phyloP scores from a whole-genome alignment of 2,888 invertebrate species.

The Belgica antarctica region DNA sequence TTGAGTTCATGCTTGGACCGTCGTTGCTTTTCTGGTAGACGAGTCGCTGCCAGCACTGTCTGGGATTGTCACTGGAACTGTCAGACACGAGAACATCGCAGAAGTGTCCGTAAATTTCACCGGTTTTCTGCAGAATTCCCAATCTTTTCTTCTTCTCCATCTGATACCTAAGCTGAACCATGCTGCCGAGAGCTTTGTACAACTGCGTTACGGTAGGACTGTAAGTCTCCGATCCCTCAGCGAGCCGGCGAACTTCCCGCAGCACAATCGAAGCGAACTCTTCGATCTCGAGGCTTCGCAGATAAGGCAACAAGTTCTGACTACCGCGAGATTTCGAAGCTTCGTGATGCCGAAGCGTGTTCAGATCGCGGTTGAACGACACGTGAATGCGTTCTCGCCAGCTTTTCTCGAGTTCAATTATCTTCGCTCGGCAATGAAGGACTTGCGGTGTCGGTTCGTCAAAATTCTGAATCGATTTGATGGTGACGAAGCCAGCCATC shows the following conservation, averaged over 20 bases:
- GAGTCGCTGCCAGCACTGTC: conserved; percentile 72
- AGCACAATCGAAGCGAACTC: conserved; percentile 65
- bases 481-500: conserved; percentile 63
- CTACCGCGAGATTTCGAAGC: conserved; percentile 58
- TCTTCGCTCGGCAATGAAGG: conserved; percentile 60
- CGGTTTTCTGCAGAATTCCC: conserved; percentile 66
- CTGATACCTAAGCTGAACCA: conserved; percentile 66
- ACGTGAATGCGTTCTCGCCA: conserved; percentile 66
- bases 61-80: conserved; percentile 57
- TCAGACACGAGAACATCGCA: conserved; percentile 63
- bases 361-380: conserved; percentile 69
- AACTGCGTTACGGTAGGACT: conserved; percentile 68
- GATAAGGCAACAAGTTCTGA: conserved; percentile 69
- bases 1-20: conserved; percentile 62
- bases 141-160: conserved; percentile 65
- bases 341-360: conserved; percentile 63
- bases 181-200: conserved; percentile 66
- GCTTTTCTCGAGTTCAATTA: conserved; percentile 61
- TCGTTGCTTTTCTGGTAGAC: conserved; percentile 57
- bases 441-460: conserved; percentile 52
- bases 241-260: conserved; percentile 67
- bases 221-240: conserved; percentile 76
- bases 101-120: conserved; percentile 63
- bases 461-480: conserved; percentile 63
- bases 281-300: conserved; percentile 62